A percentile compares a stretch with the other conserved stretches of the same genome.
These are phyloP conservation scores for Atethmia centrago DNA, from an alignment of 2,888 invertebrate genomes.

Conservation along the genomic window DNA sequence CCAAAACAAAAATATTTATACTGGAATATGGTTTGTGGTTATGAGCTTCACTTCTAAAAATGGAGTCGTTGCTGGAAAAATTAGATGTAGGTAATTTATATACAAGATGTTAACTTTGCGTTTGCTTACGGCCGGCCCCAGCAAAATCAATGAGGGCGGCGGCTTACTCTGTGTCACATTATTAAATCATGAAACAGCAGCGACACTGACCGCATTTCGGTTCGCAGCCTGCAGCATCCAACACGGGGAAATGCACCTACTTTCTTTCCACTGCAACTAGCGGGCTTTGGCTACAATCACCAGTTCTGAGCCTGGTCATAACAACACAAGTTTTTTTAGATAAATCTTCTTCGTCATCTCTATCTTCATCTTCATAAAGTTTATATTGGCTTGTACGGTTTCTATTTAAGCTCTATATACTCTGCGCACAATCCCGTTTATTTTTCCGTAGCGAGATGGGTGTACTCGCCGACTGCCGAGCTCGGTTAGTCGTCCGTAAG, in stretches of 20 bases:
- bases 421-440: conserved; percentile 81
- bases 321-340: conserved; percentile 71
- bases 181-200: conserved; percentile 75
- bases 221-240: conserved; percentile 82
- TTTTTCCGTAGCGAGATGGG: conserved; percentile 78
- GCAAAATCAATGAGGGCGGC: conserved; percentile 62
- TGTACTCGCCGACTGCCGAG: conserved; percentile 45
- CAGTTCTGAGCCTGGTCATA: conserved; percentile 59
- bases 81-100: conserved; percentile 25
- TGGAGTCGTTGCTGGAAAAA: conserved; percentile 13
- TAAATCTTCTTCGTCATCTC: conserved; percentile 56
- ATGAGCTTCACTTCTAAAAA: conserved; percentile 15
- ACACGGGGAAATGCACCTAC: conserved; percentile 86
- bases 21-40: conserved; percentile 17
- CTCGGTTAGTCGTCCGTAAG: conserved; percentile 78
- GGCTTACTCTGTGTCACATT: conserved; percentile 63
- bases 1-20: conserved; percentile 25
- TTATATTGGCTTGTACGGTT: conserved; percentile 63
- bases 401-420: conserved; percentile 75
- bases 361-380: conserved; percentile 62
- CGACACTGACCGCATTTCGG: conserved; percentile 83
- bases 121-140: conserved; percentile 12
- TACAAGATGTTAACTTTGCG: conserved; percentile 35
- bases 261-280: conserved; percentile 88
- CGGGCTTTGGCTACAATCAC: conserved; percentile 75